Percentiles rank a stretch among this genome's conserved stretches.
Conservation (phyloP, 2,888 invertebrate genomes). For the Apotomis capreana region DNA sequence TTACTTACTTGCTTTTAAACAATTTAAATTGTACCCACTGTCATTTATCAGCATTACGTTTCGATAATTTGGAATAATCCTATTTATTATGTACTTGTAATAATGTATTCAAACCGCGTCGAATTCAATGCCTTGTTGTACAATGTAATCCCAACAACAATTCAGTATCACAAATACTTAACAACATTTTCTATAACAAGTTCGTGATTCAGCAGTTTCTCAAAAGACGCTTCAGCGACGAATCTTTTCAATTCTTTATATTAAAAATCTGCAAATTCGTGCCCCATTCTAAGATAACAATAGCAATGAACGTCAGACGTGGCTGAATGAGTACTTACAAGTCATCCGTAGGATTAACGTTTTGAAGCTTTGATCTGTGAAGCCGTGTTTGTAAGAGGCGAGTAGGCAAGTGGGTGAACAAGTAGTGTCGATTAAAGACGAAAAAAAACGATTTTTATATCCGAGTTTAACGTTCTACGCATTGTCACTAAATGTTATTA, state of each 20-base stretch:
- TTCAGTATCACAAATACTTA: background rate
- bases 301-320: conserved; percentile 29
- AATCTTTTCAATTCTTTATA: conserved; percentile 31
- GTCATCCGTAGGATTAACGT: conserved; percentile 23
- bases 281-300: conserved; percentile 33
- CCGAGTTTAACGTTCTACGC: too few relatives aligned
- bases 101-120: too few relatives aligned
- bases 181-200: background rate
- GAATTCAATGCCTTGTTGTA: too few relatives aligned
- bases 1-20: too few relatives aligned
- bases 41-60: too few relatives aligned
- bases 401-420: background rate
- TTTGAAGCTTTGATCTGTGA: conserved; percentile 19
- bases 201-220: conserved; percentile 1
- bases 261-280: conserved; percentile 33
- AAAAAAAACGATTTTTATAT: background rate
- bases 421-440: background rate
- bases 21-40: too few relatives aligned
- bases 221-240: background rate
- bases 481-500: too few relatives aligned
- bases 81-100: too few relatives aligned
- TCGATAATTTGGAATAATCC: too few relatives aligned
- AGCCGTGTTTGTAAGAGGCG: background rate
- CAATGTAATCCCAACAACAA: background rate
- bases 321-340: conserved; percentile 25